A percentile compares a stretch with the other conserved stretches of the same genome.
Evolutionary conservation across 2,113 vertebrate species (phyloP).

Genomic region (Ifrita kowaldi): DNA sequence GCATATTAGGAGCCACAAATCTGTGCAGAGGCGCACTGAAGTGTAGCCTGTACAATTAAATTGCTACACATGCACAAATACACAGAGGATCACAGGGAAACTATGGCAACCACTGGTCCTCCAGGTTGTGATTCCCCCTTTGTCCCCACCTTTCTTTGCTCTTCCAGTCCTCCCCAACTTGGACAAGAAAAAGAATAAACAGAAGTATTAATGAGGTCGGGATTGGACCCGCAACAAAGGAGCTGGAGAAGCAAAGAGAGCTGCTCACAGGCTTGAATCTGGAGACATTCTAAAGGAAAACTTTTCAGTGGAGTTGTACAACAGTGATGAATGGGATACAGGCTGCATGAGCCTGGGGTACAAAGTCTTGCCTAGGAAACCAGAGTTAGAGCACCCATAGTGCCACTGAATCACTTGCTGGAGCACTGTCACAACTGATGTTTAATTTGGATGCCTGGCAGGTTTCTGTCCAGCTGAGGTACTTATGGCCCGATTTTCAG

Average conservation of each 20-base stretch:
- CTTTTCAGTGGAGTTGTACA: not conserved
- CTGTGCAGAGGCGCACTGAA: not conserved
- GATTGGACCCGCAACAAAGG: not conserved
- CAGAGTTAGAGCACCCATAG: not conserved
- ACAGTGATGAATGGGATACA: not conserved
- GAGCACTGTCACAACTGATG: not conserved
- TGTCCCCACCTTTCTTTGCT: not conserved
- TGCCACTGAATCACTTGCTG: not conserved
- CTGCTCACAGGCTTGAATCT: not conserved
- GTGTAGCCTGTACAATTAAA: not conserved
- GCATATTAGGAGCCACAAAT: not conserved
- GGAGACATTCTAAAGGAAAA: not conserved
- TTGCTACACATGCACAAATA: not conserved
- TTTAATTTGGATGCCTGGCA: not conserved
- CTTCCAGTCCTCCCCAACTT: not conserved
- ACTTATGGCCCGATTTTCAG: not conserved
- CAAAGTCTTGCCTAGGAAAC: not conserved
- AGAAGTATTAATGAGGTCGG: not conserved
- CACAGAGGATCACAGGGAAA: not conserved
- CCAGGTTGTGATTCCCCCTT: not conserved
- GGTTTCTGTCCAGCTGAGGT: not conserved
- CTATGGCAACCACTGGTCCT: not conserved
- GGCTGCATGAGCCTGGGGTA: not conserved
- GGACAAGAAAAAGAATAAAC: conserved; percentile 4
- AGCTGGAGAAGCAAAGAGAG: not conserved